phyloP scores from a whole-genome alignment of 2,888 invertebrate species.

The Andrena fulva region DNA sequence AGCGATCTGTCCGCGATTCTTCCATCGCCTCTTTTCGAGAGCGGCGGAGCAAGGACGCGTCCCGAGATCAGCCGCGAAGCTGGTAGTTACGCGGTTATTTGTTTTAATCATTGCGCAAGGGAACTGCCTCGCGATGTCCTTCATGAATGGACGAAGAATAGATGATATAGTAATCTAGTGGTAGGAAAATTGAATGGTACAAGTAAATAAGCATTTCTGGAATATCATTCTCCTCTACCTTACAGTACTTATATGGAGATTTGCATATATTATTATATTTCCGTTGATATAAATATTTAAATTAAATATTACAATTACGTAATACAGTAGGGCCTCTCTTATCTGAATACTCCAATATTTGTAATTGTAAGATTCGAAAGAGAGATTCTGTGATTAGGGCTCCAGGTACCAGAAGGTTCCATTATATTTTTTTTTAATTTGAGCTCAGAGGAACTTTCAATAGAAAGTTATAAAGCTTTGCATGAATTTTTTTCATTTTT shows the following conservation, averaged over 20 bases:
- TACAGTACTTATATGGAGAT: background rate
- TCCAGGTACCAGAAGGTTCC: no score
- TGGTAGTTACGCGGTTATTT: slow-evolving; percentile 16
- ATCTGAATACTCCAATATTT: no score
- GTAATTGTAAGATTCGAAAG: no score
- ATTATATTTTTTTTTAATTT: no score
- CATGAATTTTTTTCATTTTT: no score
- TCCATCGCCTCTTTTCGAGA: background rate
- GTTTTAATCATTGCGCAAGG: slow-evolving; percentile 24
- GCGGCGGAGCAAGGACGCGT: background rate
- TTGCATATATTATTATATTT: background rate
- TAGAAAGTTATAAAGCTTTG: no score
- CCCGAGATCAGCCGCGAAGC: background rate
- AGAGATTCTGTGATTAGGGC: no score
- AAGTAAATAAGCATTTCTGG: background rate
- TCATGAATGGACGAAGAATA: slow-evolving; percentile 1
- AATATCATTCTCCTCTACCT: background rate
- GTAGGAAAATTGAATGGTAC: background rate
- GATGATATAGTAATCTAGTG: background rate
- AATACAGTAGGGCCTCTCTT: background rate
- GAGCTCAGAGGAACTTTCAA: no score
- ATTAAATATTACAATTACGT: slow-evolving; percentile 1
- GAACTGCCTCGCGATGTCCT: background rate
- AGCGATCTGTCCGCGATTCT: background rate
- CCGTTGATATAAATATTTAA: slow-evolving; percentile 10